phyloP scores from a whole-genome alignment of 2,113 vertebrate species.

The Bambusicola thoracicus region DNA sequence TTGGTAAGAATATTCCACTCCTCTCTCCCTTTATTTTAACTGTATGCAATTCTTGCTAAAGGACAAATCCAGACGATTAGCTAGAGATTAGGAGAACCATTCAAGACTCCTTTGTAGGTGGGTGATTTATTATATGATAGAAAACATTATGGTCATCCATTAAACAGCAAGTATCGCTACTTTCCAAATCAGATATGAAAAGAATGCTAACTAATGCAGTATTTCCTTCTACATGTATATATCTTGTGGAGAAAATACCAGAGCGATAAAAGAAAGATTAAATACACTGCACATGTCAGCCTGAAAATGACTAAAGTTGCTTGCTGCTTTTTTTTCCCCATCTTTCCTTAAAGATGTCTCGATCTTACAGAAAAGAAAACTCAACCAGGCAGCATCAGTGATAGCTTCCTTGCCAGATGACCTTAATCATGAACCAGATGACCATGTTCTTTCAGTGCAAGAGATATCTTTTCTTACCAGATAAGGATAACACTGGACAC shows the following conservation, averaged over 20 bases:
- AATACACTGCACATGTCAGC: slow-evolving; percentile 72
- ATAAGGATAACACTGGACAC: slow-evolving; percentile 10
- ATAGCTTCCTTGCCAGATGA: slow-evolving; percentile 51
- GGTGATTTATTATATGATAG: slow-evolving; percentile 79
- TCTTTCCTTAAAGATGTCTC: slow-evolving; percentile 43
- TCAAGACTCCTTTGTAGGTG: slow-evolving; percentile 72
- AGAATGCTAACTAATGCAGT: slow-evolving; percentile 75
- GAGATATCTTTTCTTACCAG: slow-evolving; percentile 19
- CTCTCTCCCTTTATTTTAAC: slow-evolving; percentile 49
- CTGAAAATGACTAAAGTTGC: slow-evolving; percentile 69
- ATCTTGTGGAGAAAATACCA: slow-evolving; percentile 78
- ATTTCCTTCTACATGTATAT: slow-evolving; percentile 72
- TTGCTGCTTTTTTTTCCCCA: slow-evolving; percentile 2
- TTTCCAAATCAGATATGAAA: slow-evolving; percentile 77
- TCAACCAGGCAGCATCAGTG: slow-evolving; percentile 53
- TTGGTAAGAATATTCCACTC: slow-evolving; percentile 16
- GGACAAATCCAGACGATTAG: slow-evolving; percentile 78
- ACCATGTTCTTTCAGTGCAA: neutral
- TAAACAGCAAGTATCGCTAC: slow-evolving; percentile 74
- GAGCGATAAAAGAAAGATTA: slow-evolving; percentile 79
- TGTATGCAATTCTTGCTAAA: slow-evolving; percentile 70
- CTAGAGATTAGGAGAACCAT: slow-evolving; percentile 67
- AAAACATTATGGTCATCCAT: slow-evolving; percentile 80
- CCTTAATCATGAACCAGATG: slow-evolving; percentile 52
- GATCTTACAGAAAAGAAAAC: slow-evolving; percentile 48